Conservation (phyloP, 1,140 invertebrate species). For the Eriocheir sinensis region DNA sequence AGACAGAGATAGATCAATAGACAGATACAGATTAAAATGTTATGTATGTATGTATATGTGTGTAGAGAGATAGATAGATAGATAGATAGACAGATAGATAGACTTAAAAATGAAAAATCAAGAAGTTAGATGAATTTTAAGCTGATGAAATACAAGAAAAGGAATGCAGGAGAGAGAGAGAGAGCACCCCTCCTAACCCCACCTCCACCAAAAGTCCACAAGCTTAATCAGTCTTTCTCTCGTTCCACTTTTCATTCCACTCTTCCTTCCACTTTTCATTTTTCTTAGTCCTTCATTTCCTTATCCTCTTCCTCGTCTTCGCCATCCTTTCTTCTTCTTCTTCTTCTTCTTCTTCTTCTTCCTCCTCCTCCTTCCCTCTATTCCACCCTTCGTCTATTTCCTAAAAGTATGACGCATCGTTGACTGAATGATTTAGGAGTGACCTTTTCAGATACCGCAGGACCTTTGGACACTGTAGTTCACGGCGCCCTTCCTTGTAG, state of each 20-base stretch:
- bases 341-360: neutral
- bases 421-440: too few species aligned
- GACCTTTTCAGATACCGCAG: too few species aligned
- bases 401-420: too few species aligned
- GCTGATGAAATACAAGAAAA: neutral
- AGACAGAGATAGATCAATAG: neutral
- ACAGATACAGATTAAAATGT: neutral
- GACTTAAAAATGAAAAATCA: neutral
- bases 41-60: neutral
- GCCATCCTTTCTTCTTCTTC: neutral
- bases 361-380: too few species aligned
- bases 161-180: neutral
- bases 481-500: too few species aligned
- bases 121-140: neutral
- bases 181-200: neutral
- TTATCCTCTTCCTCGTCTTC: neutral
- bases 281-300: neutral
- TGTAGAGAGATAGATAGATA: neutral
- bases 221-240: neutral
- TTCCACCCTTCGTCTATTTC: neutral
- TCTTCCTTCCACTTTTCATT: neutral
- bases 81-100: neutral
- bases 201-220: neutral
- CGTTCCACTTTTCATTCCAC: neutral
- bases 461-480: too few species aligned